Evolutionary conservation across 2,888 invertebrate species (phyloP), one percentile per base, ranked within the genome.

Genomic region (Antheraea yamamai): DNA sequence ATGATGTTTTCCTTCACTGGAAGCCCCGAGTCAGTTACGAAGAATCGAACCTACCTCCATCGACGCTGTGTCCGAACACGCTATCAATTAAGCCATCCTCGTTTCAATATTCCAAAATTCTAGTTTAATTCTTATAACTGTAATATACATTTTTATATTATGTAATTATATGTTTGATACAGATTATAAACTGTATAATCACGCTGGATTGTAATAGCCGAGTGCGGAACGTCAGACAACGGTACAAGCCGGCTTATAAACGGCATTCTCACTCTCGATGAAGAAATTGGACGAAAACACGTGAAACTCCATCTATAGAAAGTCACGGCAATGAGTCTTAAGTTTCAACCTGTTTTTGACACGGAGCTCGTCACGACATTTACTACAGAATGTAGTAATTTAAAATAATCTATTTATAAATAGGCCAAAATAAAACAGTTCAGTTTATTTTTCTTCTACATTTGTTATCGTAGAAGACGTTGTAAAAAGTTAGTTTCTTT

Each of bases 251-350:
- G 70, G 12, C 26, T 26, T 71, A 16, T 16, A 74, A 74, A 72
- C 51, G 10, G n/a, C 51, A 47, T 61, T 75, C 74, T 72, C 74
- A 72, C 72, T 72, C 61, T 72, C 71, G 30, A 72, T 75, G 74
- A 68, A 75, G 76, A 76, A 74, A 74, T 74, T 76, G 51, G 72
- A 76, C 73, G 64, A 74, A 74, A 74, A 76, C 51, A 74, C 76
- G 71, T 72, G 72, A 76, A 76, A 74, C 74, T 76, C 58, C 73
- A 73, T 70, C 68, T 51, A 66, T 74, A 76, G 76, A 76, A 76
- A 76, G 76, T 76, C n/a, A 72, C 73, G 64, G 55, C 26, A 75
- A 39, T 75, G 72, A 76, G 72, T 39, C 52, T 73, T 72, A 72
- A 72, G 58, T 73, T 72, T 52, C 74, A 76, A 74, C 72, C 76